A percentile compares a stretch with the other conserved stretches of the same genome.
Conservation (phyloP, 2,888 invertebrate genomes). For the Rhaphigaster nebulosa region DNA sequence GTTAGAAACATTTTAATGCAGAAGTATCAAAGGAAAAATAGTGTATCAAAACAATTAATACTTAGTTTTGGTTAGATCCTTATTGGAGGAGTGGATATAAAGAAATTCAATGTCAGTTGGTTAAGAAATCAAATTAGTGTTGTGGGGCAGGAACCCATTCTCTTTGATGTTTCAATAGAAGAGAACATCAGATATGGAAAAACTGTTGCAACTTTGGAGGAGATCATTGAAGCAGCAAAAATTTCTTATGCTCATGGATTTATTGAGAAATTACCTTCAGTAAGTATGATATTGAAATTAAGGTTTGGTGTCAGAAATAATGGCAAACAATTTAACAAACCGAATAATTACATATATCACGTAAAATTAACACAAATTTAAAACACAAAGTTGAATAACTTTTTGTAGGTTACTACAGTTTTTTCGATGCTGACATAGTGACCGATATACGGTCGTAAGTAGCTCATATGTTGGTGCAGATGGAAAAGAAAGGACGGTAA, state of each 20-base stretch:
- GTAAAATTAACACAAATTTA: too few species aligned
- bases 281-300: not conserved
- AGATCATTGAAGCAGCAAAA: slow-evolving; percentile 68
- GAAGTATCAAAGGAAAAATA: not conserved
- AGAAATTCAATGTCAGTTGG: slow-evolving; percentile 76
- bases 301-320: too few species aligned
- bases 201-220: slow-evolving; percentile 67
- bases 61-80: not conserved
- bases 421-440: too few species aligned
- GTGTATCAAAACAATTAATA: not conserved
- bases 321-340: too few species aligned
- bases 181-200: slow-evolving; percentile 76
- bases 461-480: too few species aligned
- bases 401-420: too few species aligned
- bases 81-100: slow-evolving; percentile 65
- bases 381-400: too few species aligned
- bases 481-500: too few species aligned
- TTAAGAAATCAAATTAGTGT: slow-evolving; percentile 86
- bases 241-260: slow-evolving; percentile 69
- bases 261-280: slow-evolving; percentile 63
- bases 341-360: too few species aligned
- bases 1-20: not conserved
- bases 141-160: slow-evolving; percentile 75
- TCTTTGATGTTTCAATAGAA: slow-evolving; percentile 73
- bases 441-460: too few species aligned